Conservation (phyloP, 1,140 invertebrate species). For the Stenopsyche tienmushanensis region DNA sequence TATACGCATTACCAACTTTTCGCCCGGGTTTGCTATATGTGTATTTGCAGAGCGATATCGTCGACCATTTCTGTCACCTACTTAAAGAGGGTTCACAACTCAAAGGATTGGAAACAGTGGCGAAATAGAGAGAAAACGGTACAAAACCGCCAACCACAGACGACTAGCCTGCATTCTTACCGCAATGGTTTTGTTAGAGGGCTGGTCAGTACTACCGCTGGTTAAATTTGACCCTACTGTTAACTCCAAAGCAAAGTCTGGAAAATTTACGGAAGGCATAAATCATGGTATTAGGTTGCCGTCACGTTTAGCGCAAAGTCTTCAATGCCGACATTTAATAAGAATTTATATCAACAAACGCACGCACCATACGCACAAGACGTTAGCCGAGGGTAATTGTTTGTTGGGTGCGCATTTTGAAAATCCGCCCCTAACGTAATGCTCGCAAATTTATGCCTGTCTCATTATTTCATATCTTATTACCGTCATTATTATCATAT, state of each 20-base stretch:
- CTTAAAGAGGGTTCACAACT: slow-evolving; percentile 19
- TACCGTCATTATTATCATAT: too few species aligned
- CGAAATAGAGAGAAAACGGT: slow-evolving; percentile 12
- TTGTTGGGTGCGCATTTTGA: too few species aligned
- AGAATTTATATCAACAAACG: neutral
- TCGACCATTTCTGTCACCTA: slow-evolving; percentile 22
- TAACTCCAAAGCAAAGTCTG: neutral
- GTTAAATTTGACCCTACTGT: slow-evolving; percentile 3
- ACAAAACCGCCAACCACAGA: slow-evolving; percentile 22
- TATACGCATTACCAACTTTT: too few species aligned
- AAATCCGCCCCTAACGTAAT: too few species aligned
- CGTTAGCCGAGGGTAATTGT: too few species aligned
- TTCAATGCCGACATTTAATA: neutral
- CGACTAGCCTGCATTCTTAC: slow-evolving; percentile 23
- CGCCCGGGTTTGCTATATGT: too few species aligned
- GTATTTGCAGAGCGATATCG: too few species aligned
- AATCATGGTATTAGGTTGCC: neutral
- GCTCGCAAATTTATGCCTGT: too few species aligned
- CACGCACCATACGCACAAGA: too few species aligned
- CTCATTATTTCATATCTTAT: too few species aligned
- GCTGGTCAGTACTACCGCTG: neutral
- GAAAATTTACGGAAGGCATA: neutral
- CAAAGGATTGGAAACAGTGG: slow-evolving; percentile 21
- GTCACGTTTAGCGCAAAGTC: neutral
- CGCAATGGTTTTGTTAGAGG: slow-evolving; percentile 25